Evolutionary conservation across 1,140 invertebrate genomes (phyloP), one percentile per base, ranked within the genome.

Genomic region (Eurosta solidaginis): DNA sequence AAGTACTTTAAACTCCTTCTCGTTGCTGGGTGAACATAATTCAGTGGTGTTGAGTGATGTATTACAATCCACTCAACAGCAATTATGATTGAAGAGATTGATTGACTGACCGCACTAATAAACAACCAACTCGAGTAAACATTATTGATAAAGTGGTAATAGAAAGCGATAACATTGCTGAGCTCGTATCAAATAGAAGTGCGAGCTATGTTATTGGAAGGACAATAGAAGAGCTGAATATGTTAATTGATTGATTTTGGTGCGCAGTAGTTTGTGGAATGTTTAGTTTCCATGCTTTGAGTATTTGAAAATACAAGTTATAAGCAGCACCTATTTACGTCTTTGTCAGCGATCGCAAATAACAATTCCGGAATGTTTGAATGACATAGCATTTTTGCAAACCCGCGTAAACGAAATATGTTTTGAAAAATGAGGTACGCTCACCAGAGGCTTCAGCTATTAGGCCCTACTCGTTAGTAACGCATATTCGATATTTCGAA

Each of bases 81-180:
- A 10, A 29, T 68, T 42, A 40, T 22, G 59, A 40, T 29, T 40
- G n/a, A n/a, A n/a, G 59, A 17, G 17, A 68, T 68, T 36, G n/a
- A 68, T 33, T 68, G 17, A 36, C 36, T 68, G 59, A 68, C 59
- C 59, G 33, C 33, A 42, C 59, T 68, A 68, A 68, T 68, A 68
- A n/a, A 40, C 59, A 33, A 33, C 59, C 33, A 40, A 68, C 59
- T 40, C 33, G 29, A 68, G 33, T 33, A 68, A 68, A 68, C 59
- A 68, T 5, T 22, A 36, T 20, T 68, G 59, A 68, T 68, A 33
- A 68, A 68, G 59, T 68, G 59, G 59, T 33, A 22, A 68, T 68
- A 22, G 59, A 68, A 33, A 68, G 5, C 59, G 22, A 33, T n/a
- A n/a, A n/a, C n/a, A n/a, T n/a, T n/a, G n/a, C n/a, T n/a, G n/a